Evolutionary conservation across 1,140 invertebrate species (phyloP).

Genomic region (Microplitis mediator): DNA sequence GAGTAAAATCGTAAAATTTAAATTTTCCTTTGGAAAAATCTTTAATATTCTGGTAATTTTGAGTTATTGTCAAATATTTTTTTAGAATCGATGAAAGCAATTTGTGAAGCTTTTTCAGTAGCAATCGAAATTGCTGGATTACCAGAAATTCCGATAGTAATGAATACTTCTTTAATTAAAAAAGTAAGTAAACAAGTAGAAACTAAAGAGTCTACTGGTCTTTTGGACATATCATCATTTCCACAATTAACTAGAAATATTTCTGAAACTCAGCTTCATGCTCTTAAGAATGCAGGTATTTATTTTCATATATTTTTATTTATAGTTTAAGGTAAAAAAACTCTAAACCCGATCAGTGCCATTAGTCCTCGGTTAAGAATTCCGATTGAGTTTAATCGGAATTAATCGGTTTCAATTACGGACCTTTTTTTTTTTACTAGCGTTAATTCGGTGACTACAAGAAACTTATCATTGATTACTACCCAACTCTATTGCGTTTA

Average conservation of each 20-base stretch:
- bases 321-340: neutral
- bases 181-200: conserved; percentile 74
- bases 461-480: too few species aligned
- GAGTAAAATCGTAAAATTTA: neutral
- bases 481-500: too few species aligned
- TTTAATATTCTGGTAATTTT: conserved; percentile 21
- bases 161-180: conserved; percentile 74
- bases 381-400: too few species aligned
- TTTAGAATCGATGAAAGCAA: conserved; percentile 85
- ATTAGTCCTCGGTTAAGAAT: too few species aligned
- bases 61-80: neutral
- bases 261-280: conserved; percentile 69
- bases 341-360: neutral
- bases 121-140: conserved; percentile 75
- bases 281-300: conserved; percentile 69
- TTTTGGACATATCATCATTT: conserved; percentile 64
- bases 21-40: conserved; percentile 20
- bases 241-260: conserved; percentile 69
- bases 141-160: conserved; percentile 67
- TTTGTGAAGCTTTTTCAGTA: conserved; percentile 84
- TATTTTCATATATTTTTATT: conserved; percentile 2
- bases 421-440: too few species aligned
- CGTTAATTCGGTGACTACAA: too few species aligned
- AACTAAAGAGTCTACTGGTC: conserved; percentile 57
- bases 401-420: too few species aligned